Evolutionary conservation across 2,113 vertebrate species (phyloP), one percentile per base, ranked within the genome.

Genomic region (Myrmophylax atrothorax): DNA sequence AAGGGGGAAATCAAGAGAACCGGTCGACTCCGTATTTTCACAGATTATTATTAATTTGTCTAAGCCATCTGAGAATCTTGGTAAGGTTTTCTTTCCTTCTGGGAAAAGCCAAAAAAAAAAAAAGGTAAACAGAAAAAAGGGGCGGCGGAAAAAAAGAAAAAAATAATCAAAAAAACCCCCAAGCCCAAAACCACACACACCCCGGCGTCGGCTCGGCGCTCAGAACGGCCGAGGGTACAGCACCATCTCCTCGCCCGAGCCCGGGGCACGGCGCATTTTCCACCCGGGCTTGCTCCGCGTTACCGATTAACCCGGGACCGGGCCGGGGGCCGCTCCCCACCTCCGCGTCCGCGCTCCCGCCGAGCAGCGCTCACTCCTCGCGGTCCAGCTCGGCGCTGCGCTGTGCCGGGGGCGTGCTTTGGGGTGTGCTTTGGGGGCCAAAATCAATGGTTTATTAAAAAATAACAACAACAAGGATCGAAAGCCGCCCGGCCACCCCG

Each of bases 11-110:
- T 96, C 87, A 96, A 87, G 89, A 95, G 89, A 95, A 94, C 77
- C n/a, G 73, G 78, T 88, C 89, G 82, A 85, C 84, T 93, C 91
- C 95, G 84, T 94, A 46, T 92, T 96, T 89, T 94, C 95, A 97
- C 89, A 68, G 90, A 69, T 77, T 78, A 88, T 81, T 93, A 94
- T 87, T 93, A 69, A 52, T 89, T 95, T 96, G 79, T 81, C 66
- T 86, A 69, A 93, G 94, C 92, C 94, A 94, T 93, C 88, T 90
- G 85, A 90, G 67, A 84, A 87, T 89, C 94, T 46, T 85, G 73
- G 66, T 31, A 81, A 38, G 47, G 25, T 81, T 92, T 92, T 33
- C 91, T 60, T 69, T 84, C 44, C 74, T 84, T 80, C 90, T 18
- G 63, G n/a, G 26, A 8, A 31, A 50, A 37, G 47, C 37, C 7